Evolutionary conservation across 2,888 invertebrate genomes (phyloP), one percentile per base, ranked within the genome.

Genomic region (Pandemis heparana): DNA sequence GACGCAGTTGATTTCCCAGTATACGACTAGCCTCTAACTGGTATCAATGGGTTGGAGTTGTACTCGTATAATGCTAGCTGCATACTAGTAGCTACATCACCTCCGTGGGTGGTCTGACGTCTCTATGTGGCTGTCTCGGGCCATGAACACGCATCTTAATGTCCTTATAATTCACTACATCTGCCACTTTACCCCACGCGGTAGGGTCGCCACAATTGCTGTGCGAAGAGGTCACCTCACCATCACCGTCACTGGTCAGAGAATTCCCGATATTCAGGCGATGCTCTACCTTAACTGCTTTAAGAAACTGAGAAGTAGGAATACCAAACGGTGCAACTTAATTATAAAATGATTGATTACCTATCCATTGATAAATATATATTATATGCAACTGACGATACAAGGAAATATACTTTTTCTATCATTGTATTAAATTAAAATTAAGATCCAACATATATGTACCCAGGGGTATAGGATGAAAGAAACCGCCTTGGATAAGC

Each of bases 151-250:
- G 89, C 88, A 88, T 89, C 86, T 91, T 90, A 90, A 92, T 91
- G 87, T 89, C 89, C 91, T 89, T 92, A 90, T 92, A 91, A 92
- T 91, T 91, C 89, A 87, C 86, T 87, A 90, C 90, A 91, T 89
- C 87, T 89, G 92, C 91, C 87, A 89, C 86, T 86, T 85, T 83
- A 82, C 82, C 77, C 77, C 51, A 51, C 79, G 64, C 75, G 78
- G 80, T 84, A 85, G 80, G 82, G 82, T 77, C 76, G 75, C 81
- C 80, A 78, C 70, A 68, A 64, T 75, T 38, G 75, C 73, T 74
- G 75, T 74, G 65, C 65, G 72, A 38, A 56, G 43, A 46, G 67
- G 72, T 72, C 62, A 68, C 67, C 46, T 72, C 62, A 68, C 67
- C 46, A 72, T 68, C 46, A 65, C 51, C 38, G 69, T 73, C 39